Evolutionary conservation across 2,888 invertebrate species (phyloP).

Genomic region (Pristionchus maxplancki): DNA sequence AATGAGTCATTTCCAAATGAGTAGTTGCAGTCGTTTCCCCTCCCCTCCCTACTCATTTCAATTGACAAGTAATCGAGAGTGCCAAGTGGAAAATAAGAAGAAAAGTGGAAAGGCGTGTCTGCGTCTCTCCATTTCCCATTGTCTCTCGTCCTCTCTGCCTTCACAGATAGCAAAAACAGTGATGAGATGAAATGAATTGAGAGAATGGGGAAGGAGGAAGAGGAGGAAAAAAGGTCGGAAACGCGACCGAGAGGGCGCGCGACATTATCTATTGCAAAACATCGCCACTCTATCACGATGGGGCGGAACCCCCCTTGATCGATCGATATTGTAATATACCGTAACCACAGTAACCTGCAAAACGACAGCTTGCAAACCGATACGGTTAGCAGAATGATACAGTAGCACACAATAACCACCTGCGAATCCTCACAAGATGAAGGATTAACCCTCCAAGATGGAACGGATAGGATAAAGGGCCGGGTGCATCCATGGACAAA

Average conservation of each 20-base stretch:
- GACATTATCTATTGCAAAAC: conserved; percentile 41
- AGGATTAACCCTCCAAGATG: background rate
- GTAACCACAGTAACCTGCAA: background rate
- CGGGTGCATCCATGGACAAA: conserved; percentile 21
- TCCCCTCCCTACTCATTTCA: conserved; percentile 37
- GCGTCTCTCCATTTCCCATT: background rate
- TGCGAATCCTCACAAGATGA: background rate
- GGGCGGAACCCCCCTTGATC: background rate
- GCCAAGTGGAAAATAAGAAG: no score
- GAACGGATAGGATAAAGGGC: background rate
- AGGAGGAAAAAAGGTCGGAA: conserved; percentile 38
- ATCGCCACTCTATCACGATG: background rate
- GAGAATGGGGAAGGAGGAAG: background rate
- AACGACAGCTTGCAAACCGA: background rate
- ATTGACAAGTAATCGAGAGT: conserved; percentile 43
- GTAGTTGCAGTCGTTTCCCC: conserved; percentile 34
- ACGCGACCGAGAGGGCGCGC: background rate
- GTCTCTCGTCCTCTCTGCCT: background rate
- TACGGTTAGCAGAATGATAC: background rate
- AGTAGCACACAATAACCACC: background rate
- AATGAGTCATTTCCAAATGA: conserved; percentile 41
- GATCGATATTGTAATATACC: background rate
- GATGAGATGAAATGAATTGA: background rate
- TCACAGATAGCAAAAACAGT: background rate
- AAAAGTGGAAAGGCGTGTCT: background rate